These are phyloP conservation scores for Nowickia ferox DNA, from an alignment of 2,888 invertebrate species.

Conservation along the genomic window DNA sequence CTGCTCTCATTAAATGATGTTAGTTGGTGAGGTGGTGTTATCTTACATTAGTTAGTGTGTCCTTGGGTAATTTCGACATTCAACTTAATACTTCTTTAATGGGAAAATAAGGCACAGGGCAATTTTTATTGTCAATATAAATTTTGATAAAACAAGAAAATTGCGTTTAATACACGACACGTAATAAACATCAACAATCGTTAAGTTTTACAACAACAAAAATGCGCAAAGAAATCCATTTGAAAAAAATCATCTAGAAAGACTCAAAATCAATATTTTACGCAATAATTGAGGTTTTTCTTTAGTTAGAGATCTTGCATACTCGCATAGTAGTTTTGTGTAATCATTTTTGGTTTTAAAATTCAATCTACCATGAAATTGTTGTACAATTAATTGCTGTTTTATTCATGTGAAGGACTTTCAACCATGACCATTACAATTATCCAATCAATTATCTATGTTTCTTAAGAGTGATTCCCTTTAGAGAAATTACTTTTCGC, in stretches of 20 bases:
- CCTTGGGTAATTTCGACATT: slow-evolving; percentile 59
- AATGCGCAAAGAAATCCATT: background rate
- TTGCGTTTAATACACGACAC: slow-evolving; percentile 65
- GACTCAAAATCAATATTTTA: slow-evolving; percentile 42
- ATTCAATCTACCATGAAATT: background rate
- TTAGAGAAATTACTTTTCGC: too few species aligned
- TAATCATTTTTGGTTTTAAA: background rate
- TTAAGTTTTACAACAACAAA: slow-evolving; percentile 32
- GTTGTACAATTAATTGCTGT: background rate
- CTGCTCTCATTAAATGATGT: slow-evolving; percentile 69
- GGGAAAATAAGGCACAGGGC: slow-evolving; percentile 47
- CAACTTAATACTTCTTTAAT: slow-evolving; percentile 66
- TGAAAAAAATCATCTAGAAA: background rate
- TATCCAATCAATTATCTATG: too few species aligned
- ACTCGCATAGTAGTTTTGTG: background rate
- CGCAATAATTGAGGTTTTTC: background rate
- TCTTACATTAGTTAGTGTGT: slow-evolving; percentile 44
- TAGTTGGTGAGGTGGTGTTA: slow-evolving; percentile 17
- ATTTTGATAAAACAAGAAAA: slow-evolving; percentile 72
- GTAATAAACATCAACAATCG: slow-evolving; percentile 72
- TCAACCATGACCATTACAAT: background rate
- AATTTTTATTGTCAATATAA: slow-evolving; percentile 72
- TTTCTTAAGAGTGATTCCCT: too few species aligned
- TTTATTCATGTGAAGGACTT: background rate
- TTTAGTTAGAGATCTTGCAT: background rate